Evolutionary conservation across 2,888 invertebrate genomes (phyloP), one percentile per base, ranked within the genome.

Genomic region (Andrena chrysosceles): DNA sequence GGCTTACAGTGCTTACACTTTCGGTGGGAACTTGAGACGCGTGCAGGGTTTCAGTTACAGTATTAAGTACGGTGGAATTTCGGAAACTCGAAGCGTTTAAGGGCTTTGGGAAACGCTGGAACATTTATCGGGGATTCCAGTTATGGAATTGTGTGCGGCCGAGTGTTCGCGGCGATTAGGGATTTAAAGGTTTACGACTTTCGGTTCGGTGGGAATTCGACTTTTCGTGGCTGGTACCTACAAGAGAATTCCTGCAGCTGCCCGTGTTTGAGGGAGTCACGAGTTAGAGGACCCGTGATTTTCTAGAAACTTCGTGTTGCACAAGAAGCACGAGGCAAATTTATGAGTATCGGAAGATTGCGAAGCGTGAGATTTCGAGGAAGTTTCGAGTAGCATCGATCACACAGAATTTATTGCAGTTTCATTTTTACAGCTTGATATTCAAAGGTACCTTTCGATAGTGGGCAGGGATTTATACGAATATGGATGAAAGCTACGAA

Each of bases 131-230:
- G 16, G 63, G 62, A 72, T 72, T 63, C n/a, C 63, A 63, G 49
- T 72, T 49, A 52, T 33, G 52, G 33, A 72, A 63, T 59, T 59
- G 59, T 69, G 42, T 26, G 56, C 56, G 56, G 68, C 35, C 35
- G 68, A 69, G 23, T 69, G 59, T 69, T 59, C 69, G 29, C n/a
- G 42, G 59, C 59, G 69, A 69, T 69, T 69, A 69, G 59, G 59
- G 69, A 69, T 69, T 69, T 69, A 69, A 69, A 29, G 69, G 59
- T 59, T 23, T 42, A 59, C n/a, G 26, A 59, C 59, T 69, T 69
- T 70, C 48, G 29, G 48, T 31, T 31, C 59, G 7, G 3, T 31
- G 49, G 31, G 20, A 60, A 60, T 29, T 26, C 54, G 26, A 8
- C 56, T 60, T 48, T 7, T 1, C 7, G 42, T 5, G 29, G 8